Percentiles rank a stretch among this genome's conserved stretches.
These are phyloP conservation scores for Isoperla grammatica DNA, from an alignment of 2,888 invertebrate species.

Conservation along the genomic window DNA sequence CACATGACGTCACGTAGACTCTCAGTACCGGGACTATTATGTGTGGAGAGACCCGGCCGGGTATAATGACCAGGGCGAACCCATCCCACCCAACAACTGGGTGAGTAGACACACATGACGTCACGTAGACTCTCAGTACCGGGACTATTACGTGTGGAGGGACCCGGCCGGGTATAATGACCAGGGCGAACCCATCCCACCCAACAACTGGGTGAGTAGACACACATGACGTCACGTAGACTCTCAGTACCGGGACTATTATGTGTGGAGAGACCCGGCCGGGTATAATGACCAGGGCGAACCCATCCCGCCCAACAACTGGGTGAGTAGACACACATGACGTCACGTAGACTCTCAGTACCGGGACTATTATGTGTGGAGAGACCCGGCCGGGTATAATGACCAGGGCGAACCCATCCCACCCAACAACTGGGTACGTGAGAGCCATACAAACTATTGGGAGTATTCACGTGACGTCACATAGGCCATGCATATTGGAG, in stretches of 20 bases:
- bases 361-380: slow-evolving; percentile 48
- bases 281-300: slow-evolving; percentile 40
- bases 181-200: slow-evolving; percentile 50
- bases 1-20: too few species aligned
- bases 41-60: slow-evolving; percentile 45
- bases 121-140: slow-evolving; percentile 45
- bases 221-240: too few species aligned
- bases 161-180: slow-evolving; percentile 40
- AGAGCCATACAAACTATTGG: too few species aligned
- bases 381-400: slow-evolving; percentile 39
- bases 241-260: slow-evolving; percentile 47
- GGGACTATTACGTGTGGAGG: slow-evolving; percentile 48
- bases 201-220: slow-evolving; percentile 72
- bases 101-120: too few species aligned
- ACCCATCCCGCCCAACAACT: slow-evolving; percentile 65
- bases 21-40: slow-evolving; percentile 47
- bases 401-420: slow-evolving; percentile 48
- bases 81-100: slow-evolving; percentile 70
- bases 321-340: too few species aligned
- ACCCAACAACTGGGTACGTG: slow-evolving; percentile 81
- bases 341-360: slow-evolving; percentile 45
- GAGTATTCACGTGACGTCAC: too few species aligned
- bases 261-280: slow-evolving; percentile 46
- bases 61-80: slow-evolving; percentile 41
- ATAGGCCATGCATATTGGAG: too few species aligned